These are phyloP conservation scores for Engraulis encrasicolus DNA, from an alignment of 2,113 vertebrate genomes.

Conservation along the genomic window DNA sequence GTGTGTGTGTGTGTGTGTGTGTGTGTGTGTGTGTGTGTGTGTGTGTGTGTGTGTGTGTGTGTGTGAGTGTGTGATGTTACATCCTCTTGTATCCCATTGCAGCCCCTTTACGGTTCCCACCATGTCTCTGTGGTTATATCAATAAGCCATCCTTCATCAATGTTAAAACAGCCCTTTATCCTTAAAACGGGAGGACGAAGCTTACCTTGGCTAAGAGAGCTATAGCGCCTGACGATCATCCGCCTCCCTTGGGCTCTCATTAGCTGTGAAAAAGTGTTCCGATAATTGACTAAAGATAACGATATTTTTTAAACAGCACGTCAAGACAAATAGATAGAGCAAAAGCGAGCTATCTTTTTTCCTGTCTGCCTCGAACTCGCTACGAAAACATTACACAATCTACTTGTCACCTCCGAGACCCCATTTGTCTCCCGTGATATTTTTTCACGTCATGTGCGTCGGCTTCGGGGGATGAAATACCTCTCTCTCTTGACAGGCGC, in stretches of 20 bases:
- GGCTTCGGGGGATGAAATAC: not conserved
- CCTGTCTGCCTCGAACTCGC: not conserved
- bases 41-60: not conserved
- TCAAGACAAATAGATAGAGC: not conserved
- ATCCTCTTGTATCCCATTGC: not conserved
- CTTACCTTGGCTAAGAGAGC: not conserved
- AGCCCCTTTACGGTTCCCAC: not conserved
- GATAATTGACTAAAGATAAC: not conserved
- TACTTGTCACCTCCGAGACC: not conserved
- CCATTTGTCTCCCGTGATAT: not conserved
- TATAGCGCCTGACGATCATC: not conserved
- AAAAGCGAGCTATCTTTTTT: not conserved
- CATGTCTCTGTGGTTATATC: not conserved
- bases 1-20: not conserved
- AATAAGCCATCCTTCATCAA: not conserved
- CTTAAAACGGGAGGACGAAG: not conserved
- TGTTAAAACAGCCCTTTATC: not conserved
- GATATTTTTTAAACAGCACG: not conserved
- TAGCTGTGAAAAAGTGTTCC: not conserved
- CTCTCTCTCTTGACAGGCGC: slow-evolving; percentile 7
- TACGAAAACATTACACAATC: not conserved
- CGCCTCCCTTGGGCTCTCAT: not conserved
- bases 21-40: not conserved
- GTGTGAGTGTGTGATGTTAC: not conserved
- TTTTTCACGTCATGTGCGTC: not conserved